Conservation (phyloP, 2,113 vertebrate genomes). For the Podarcis cretensis region DNA sequence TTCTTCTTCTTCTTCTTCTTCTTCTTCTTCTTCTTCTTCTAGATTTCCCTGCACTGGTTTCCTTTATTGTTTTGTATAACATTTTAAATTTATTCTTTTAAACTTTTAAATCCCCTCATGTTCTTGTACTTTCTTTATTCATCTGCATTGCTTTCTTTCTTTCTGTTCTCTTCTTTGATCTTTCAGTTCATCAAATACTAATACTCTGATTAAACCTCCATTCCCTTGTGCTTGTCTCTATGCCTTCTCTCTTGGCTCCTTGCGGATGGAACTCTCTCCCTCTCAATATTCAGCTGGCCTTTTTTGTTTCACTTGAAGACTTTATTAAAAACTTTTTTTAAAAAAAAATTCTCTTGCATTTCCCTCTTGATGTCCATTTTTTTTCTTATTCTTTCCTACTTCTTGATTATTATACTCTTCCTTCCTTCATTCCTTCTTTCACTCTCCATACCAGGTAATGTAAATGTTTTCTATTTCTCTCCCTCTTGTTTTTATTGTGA, state of each 20-base stretch:
- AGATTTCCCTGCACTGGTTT: background rate
- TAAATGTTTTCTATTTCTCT: background rate
- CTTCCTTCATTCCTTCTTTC: background rate
- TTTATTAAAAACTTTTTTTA: background rate
- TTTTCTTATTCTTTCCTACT: background rate
- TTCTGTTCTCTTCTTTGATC: background rate
- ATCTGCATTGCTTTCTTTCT: too few relatives aligned
- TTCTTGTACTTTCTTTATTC: background rate
- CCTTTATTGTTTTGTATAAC: background rate
- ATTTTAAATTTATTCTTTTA: background rate
- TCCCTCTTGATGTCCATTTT: background rate
- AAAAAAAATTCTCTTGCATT: background rate
- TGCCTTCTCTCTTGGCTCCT: background rate
- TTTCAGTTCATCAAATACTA: background rate
- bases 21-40: too few relatives aligned
- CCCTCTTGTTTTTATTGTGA: background rate
- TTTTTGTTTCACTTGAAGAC: conserved; percentile 1
- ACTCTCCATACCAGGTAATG: background rate
- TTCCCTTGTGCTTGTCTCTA: background rate
- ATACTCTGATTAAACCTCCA: background rate
- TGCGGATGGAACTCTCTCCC: background rate
- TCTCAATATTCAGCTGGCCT: background rate
- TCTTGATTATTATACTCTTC: background rate
- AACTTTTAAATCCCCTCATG: background rate
- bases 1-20: too few relatives aligned